Percentiles rank a stretch among this genome's conserved stretches.
phyloP scores from a whole-genome alignment of 2,797 vertebrate species.

The Megaceryle alcyon region DNA sequence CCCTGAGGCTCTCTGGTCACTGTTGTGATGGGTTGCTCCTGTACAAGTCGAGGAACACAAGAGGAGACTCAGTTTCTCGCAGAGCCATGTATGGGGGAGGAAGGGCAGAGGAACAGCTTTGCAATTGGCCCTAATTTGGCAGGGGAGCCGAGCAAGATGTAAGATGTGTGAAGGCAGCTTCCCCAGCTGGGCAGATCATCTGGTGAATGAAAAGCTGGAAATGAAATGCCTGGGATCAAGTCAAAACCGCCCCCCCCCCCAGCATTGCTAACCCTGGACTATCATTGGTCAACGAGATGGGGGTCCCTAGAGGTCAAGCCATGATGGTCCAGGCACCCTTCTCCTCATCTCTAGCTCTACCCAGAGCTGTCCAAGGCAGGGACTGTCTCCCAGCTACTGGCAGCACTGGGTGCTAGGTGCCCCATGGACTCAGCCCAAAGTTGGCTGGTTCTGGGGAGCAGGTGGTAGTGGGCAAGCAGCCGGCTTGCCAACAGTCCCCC shows the following conservation, averaged over 20 bases:
- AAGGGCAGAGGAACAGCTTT: neutral
- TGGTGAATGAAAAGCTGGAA: neutral
- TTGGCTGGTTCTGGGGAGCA: neutral
- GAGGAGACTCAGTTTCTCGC: neutral
- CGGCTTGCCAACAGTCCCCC: neutral
- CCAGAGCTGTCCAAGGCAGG: neutral
- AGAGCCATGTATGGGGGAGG: neutral
- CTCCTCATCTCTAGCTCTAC: neutral
- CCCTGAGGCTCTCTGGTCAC: neutral
- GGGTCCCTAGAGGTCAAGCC: neutral
- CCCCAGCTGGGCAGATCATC: neutral
- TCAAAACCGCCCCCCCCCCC: neutral
- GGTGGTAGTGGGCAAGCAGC: neutral
- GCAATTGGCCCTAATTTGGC: neutral
- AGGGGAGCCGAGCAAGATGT: neutral
- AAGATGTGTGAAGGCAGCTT: neutral
- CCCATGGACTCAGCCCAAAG: neutral
- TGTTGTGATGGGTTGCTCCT: neutral
- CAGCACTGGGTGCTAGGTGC: neutral
- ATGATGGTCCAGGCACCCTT: neutral
- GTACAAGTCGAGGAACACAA: neutral
- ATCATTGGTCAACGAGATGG: accelerated
- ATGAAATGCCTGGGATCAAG: neutral
- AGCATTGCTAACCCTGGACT: neutral
- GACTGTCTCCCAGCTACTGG: accelerated